Evolutionary conservation across 1,140 invertebrate species (phyloP).

Genomic region (Nasonia giraulti): DNA sequence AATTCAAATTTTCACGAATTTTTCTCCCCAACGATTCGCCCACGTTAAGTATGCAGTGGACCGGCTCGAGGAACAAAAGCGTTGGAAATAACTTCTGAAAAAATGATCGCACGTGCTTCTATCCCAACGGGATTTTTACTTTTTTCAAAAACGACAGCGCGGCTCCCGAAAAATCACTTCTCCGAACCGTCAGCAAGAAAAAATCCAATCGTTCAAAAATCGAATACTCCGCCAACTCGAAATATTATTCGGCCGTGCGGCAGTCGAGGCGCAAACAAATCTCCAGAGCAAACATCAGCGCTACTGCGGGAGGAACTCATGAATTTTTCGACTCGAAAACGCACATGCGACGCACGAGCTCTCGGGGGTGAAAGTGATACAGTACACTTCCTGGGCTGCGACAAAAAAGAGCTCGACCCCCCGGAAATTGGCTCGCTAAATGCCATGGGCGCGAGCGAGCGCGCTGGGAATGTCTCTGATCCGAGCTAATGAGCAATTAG

Average conservation of each 20-base stretch:
- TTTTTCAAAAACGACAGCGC: background rate
- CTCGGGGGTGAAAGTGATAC: too few relatives aligned
- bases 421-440: slow-evolving; percentile 27
- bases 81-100: too few relatives aligned
- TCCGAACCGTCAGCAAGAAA: background rate
- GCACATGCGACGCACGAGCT: too few relatives aligned
- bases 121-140: background rate
- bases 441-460: background rate
- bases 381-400: too few relatives aligned
- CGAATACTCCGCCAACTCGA: background rate
- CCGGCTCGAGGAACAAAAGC: too few relatives aligned
- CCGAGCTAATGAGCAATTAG: slow-evolving; percentile 66
- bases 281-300: too few relatives aligned
- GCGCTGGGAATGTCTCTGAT: slow-evolving; percentile 14
- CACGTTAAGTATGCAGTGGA: too few relatives aligned
- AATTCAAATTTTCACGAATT: too few relatives aligned
- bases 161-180: background rate
- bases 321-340: too few relatives aligned
- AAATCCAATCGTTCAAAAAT: background rate
- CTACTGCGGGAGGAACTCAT: too few relatives aligned
- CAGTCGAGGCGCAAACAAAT: background rate
- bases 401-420: background rate
- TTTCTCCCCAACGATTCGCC: too few relatives aligned
- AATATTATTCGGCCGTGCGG: background rate
- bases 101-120: too few relatives aligned